These are phyloP conservation scores for Harpalus rufipes DNA, from an alignment of 2,888 invertebrate genomes.

Conservation along the genomic window DNA sequence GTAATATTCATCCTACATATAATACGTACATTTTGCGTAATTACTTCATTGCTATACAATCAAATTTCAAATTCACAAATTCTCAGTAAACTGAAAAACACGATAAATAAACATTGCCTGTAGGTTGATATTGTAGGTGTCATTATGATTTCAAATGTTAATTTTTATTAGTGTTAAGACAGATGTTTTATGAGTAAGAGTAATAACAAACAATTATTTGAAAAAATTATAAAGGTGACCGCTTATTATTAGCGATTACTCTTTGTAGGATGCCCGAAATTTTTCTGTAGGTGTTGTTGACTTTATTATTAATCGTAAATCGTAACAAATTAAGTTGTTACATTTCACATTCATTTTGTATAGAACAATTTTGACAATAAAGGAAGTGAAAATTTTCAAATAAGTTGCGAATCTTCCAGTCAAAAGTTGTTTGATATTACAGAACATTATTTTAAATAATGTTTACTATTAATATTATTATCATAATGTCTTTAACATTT, in stretches of 20 bases:
- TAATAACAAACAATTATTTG: slow-evolving; percentile 35
- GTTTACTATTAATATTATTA: not conserved
- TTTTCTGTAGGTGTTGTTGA: slow-evolving; percentile 40
- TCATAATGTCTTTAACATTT: not conserved
- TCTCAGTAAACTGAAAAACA: slow-evolving; percentile 51
- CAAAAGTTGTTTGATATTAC: no score
- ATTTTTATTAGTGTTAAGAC: slow-evolving; percentile 53
- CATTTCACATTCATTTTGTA: not conserved
- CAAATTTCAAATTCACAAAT: slow-evolving; percentile 52
- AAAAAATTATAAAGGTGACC: slow-evolving; percentile 58
- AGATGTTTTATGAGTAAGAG: slow-evolving; percentile 37
- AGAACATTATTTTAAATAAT: no score
- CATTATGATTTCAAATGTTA: slow-evolving; percentile 55
- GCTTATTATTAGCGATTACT: slow-evolving; percentile 42
- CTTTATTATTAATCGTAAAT: not conserved
- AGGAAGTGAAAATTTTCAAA: no score
- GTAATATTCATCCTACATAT: slow-evolving; percentile 20
- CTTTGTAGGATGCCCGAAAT: slow-evolving; percentile 42
- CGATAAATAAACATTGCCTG: slow-evolving; percentile 54
- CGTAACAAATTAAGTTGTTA: not conserved
- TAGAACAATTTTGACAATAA: not conserved
- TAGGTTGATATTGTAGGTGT: slow-evolving; percentile 47
- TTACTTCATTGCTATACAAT: slow-evolving; percentile 25
- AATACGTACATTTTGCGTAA: slow-evolving; percentile 51
- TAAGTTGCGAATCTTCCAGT: no score